Percentiles rank a stretch among this genome's conserved stretches.
These are phyloP conservation scores for Stegodyphus dumicola DNA, from an alignment of 1,140 invertebrate genomes.

Conservation along the genomic window DNA sequence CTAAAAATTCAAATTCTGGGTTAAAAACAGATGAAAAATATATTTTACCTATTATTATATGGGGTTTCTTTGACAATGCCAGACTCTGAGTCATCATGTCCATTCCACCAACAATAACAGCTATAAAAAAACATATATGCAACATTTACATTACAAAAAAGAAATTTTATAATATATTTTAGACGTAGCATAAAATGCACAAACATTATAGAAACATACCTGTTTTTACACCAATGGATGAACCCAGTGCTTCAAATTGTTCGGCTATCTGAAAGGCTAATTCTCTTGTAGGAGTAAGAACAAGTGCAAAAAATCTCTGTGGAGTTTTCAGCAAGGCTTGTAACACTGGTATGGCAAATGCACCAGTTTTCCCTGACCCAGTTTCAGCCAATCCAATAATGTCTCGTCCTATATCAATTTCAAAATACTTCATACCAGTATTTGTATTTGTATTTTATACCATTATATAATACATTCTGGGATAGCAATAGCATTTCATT, in stretches of 20 bases:
- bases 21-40: neutral
- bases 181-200: neutral
- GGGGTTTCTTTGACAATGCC: conserved; percentile 92
- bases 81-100: conserved; percentile 96
- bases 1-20: no score
- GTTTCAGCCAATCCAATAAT: conserved; percentile 97
- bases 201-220: conserved; percentile 65
- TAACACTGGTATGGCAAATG: conserved; percentile 95
- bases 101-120: conserved; percentile 97
- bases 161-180: neutral
- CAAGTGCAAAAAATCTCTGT: conserved; percentile 92
- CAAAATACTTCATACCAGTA: no score
- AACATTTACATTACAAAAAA: neutral
- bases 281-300: conserved; percentile 97
- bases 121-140: conserved; percentile 66
- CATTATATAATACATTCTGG: no score
- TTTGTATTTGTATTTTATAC: no score
- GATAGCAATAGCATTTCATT: no score
- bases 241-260: conserved; percentile 74
- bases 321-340: conserved; percentile 90
- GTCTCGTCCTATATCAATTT: conserved; percentile 78
- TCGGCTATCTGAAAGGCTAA: conserved; percentile 81
- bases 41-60: conserved; percentile 82
- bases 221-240: conserved; percentile 91
- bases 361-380: conserved; percentile 97